Conservation (phyloP, 2,888 invertebrate species). For the Xanthorhoe designata region DNA sequence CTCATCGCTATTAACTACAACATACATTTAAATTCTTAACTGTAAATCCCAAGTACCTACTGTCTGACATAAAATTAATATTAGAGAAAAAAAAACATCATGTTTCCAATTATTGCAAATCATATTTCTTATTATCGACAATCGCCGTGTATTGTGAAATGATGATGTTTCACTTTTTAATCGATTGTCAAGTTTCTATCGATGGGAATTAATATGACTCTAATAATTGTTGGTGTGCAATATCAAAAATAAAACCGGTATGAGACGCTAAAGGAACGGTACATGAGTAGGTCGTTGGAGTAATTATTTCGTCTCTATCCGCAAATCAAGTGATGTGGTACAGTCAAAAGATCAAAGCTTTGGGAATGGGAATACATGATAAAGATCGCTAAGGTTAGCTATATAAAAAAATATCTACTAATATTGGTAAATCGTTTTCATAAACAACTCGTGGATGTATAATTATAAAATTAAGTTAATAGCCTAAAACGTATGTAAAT, state of each 20-base stretch:
- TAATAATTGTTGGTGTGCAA: slow-evolving; percentile 46
- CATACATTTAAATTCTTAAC: slow-evolving; percentile 49
- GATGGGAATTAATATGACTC: slow-evolving; percentile 36
- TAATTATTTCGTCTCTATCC: slow-evolving; percentile 38
- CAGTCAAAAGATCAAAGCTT: slow-evolving; percentile 33
- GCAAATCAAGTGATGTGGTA: slow-evolving; percentile 33
- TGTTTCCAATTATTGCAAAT: slow-evolving; percentile 23
- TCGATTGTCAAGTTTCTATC: slow-evolving; percentile 35
- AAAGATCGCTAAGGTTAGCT: neutral
- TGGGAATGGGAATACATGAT: slow-evolving; percentile 26
- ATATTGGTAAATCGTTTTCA: neutral
- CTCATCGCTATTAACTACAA: slow-evolving; percentile 45
- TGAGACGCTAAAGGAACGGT: slow-evolving; percentile 51
- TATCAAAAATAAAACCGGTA: slow-evolving; percentile 45
- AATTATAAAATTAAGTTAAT: neutral
- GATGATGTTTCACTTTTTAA: slow-evolving; percentile 38
- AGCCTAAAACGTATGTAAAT: neutral
- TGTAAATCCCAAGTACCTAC: slow-evolving; percentile 42
- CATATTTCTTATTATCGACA: slow-evolving; percentile 24
- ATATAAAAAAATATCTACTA: neutral
- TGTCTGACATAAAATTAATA: slow-evolving; percentile 25
- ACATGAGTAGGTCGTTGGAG: slow-evolving; percentile 43
- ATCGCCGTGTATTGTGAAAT: slow-evolving; percentile 37
- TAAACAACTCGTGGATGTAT: neutral
- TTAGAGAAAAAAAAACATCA: slow-evolving; percentile 14